These are phyloP conservation scores for Hirundo rustica DNA, from an alignment of 2,797 vertebrate genomes.

Conservation along the genomic window DNA sequence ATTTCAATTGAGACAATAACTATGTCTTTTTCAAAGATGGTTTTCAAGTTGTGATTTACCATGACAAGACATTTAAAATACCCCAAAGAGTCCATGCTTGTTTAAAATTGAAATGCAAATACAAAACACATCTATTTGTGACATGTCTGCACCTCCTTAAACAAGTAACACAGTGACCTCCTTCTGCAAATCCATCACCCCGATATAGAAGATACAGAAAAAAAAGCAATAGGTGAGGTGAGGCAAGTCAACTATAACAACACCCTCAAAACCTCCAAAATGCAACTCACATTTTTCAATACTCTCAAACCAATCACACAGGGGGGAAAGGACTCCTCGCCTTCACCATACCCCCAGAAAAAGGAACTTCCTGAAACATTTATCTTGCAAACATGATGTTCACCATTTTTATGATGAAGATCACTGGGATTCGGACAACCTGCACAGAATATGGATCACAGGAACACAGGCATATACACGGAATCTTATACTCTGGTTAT, in stretches of 20 bases:
- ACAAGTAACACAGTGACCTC: not conserved
- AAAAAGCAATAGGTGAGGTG: not conserved
- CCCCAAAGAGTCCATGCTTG: not conserved
- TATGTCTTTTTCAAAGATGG: not conserved
- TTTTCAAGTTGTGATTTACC: not conserved
- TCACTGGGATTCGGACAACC: not conserved
- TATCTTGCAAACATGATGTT: not conserved
- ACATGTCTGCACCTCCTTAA: not conserved
- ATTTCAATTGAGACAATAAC: not conserved
- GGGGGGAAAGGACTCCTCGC: not conserved
- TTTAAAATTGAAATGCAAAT: not conserved
- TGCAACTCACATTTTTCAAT: not conserved
- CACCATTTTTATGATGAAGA: not conserved
- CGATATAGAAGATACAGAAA: not conserved
- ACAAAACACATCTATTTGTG: not conserved
- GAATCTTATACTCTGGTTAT: not conserved
- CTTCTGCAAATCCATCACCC: not conserved
- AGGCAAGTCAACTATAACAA: not conserved
- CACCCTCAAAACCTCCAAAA: not conserved
- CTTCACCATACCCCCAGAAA: not conserved
- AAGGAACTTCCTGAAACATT: not conserved
- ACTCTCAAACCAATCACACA: rapidly evolving
- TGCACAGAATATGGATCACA: not conserved
- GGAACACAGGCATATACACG: not conserved
- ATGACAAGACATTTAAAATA: not conserved